Conservation (phyloP, 2,113 vertebrate genomes). For the Upupa epops region DNA sequence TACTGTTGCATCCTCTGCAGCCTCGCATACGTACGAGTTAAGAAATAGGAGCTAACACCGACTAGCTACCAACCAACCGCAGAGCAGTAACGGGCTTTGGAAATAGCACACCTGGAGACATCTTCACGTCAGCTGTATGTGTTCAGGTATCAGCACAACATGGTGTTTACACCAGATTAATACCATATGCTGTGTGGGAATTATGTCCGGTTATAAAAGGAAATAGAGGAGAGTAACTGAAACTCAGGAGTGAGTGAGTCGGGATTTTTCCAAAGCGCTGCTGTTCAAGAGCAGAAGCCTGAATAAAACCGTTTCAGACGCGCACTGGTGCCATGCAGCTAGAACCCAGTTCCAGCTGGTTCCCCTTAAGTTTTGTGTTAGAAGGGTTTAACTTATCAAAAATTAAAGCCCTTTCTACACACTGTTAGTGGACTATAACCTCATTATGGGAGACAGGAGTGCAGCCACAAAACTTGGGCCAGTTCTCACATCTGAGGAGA, state of each 20-base stretch:
- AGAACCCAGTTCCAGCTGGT: background rate
- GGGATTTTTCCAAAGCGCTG: conserved; percentile 28
- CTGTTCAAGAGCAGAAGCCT: conserved; percentile 35
- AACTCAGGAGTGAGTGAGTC: conserved; percentile 13
- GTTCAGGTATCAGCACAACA: conserved; percentile 63
- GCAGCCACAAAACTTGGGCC: background rate
- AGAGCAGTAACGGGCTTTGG: conserved; percentile 48
- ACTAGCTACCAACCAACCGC: background rate
- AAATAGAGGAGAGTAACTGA: conserved; percentile 59
- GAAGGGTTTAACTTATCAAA: conserved; percentile 9
- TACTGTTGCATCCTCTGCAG: background rate
- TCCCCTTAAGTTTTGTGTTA: background rate
- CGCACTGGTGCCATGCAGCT: background rate
- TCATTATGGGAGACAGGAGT: background rate
- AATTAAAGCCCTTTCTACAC: conserved; percentile 10
- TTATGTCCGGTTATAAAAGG: conserved; percentile 69
- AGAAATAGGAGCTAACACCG: conserved; percentile 10
- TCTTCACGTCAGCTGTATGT: conserved; percentile 64
- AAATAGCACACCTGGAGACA: conserved; percentile 65
- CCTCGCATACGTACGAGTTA: background rate
- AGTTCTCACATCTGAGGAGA: background rate
- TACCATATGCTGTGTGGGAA: conserved; percentile 72
- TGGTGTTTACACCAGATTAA: conserved; percentile 69
- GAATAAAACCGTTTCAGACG: conserved; percentile 19
- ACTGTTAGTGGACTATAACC: background rate